These are phyloP conservation scores for Hydropsyche betteni DNA, from an alignment of 2,888 invertebrate genomes.

Conservation along the genomic window DNA sequence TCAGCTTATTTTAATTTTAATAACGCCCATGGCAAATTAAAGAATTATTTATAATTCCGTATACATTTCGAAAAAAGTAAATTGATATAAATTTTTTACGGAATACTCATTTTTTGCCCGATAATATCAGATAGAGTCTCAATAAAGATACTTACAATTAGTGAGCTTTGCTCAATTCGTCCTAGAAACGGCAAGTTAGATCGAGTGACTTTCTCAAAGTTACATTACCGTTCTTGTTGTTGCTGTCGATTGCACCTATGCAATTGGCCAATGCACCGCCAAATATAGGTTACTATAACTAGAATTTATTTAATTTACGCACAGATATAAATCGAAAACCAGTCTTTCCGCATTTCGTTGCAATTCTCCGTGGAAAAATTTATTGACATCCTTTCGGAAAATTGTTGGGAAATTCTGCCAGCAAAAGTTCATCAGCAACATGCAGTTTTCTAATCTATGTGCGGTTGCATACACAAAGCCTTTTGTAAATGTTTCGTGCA, in stretches of 20 bases:
- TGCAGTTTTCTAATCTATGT: too few relatives aligned
- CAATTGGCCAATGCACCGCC: slow-evolving; percentile 14
- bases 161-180: neutral
- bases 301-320: slow-evolving; percentile 39
- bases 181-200: neutral
- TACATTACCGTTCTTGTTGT: neutral
- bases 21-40: too few relatives aligned
- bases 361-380: slow-evolving; percentile 33
- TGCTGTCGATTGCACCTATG: slow-evolving; percentile 5
- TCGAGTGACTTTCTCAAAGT: slow-evolving; percentile 12
- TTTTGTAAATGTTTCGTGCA: too few relatives aligned
- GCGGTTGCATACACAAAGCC: too few relatives aligned
- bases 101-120: too few relatives aligned
- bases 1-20: too few relatives aligned
- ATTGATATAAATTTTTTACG: too few relatives aligned
- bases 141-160: too few relatives aligned
- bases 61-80: too few relatives aligned
- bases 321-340: slow-evolving; percentile 20
- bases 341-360: slow-evolving; percentile 44
- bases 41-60: too few relatives aligned
- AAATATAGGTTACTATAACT: slow-evolving; percentile 33
- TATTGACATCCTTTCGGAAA: slow-evolving; percentile 1
- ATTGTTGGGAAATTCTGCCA: neutral
- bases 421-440: neutral
- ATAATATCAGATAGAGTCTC: neutral